Evolutionary conservation across 2,797 vertebrate genomes (phyloP).

Genomic region (Fringilla coelebs): DNA sequence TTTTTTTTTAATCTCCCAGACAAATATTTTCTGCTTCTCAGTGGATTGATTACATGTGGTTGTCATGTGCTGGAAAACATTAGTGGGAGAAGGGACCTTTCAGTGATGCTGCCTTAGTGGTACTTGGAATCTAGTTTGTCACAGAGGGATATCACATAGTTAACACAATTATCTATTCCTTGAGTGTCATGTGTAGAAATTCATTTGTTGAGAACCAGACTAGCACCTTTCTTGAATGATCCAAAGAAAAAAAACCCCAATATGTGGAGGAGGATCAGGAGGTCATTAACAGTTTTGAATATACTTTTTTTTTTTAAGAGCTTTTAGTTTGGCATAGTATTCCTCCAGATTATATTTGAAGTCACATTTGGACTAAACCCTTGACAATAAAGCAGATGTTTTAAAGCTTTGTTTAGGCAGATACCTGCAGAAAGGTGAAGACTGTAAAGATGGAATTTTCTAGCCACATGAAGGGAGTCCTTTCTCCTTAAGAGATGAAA

Average conservation of each 20-base stretch:
- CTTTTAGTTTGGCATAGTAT: not conserved
- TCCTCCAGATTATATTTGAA: not conserved
- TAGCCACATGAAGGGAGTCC: not conserved
- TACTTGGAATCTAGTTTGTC: not conserved
- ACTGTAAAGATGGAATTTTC: not conserved
- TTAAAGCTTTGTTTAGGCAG: not conserved
- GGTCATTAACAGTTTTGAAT: not conserved
- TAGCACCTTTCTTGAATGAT: not conserved
- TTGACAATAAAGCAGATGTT: not conserved
- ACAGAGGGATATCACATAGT: not conserved
- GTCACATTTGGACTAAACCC: not conserved
- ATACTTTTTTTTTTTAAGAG: not conserved
- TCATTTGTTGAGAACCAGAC: not conserved
- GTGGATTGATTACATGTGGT: not conserved
- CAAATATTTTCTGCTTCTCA: not conserved
- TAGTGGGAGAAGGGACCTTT: not conserved
- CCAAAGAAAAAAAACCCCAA: not conserved
- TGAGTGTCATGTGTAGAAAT: not conserved
- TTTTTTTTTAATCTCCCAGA: not conserved
- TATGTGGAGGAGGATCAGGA: not conserved
- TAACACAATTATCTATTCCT: not conserved
- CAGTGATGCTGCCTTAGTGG: not conserved
- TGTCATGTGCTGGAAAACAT: not conserved
- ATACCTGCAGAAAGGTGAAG: not conserved
- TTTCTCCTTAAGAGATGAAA: not conserved